Base-by-base conservation (phyloP, 1,140 invertebrate species). In the Drosophila biarmipes region DNA sequence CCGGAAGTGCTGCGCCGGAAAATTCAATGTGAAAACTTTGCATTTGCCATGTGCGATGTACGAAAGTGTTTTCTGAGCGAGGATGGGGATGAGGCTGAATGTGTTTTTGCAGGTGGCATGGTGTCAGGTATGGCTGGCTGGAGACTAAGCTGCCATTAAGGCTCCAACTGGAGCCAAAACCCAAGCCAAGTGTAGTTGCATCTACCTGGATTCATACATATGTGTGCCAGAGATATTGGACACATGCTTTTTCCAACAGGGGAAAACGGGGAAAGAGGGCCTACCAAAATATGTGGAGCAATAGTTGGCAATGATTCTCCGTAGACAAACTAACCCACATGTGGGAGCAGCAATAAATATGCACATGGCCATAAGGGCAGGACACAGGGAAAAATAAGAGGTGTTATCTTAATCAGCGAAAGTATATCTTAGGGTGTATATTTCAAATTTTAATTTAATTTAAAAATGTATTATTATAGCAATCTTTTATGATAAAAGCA, bases 21-120 rank as follows among this genome's bases (percentile, higher is more conserved):
- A 87, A 87, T 79, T 78, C 75, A 89, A 87, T 84, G 84, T 73
- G 82, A 87, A 87, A 87, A 87, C 79, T 87, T 89, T 82, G 71
- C 71, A 78, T 86, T 86, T 77, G 63, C 53, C 62, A 42, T 62
- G 48, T 58, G 67, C 40, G 15, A 52, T 43, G 53, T 49, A 17
- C 8, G 21, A 51, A 31, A 34, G 43, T 58, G 46, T 31, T 38
- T 63, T 63, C 42, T 45, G 17, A 46, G 38, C 10, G 21, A 21
- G 8, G 45, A 29, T 21, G 24, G n/a, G 31, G 14, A 19, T 14
- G 59, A 10, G 7, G 29, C 2, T 2, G 29, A 31, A 35, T 37
- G 37, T 58, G 37, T 63, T 63, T 37, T 66, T 49, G 29, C 59
- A 45, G 58, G 42, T 27, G 64, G 48, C 57, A 72, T 31, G 15